Evolutionary conservation across 2,797 vertebrate genomes (phyloP).

Genomic region (Acanthiza pusilla): DNA sequence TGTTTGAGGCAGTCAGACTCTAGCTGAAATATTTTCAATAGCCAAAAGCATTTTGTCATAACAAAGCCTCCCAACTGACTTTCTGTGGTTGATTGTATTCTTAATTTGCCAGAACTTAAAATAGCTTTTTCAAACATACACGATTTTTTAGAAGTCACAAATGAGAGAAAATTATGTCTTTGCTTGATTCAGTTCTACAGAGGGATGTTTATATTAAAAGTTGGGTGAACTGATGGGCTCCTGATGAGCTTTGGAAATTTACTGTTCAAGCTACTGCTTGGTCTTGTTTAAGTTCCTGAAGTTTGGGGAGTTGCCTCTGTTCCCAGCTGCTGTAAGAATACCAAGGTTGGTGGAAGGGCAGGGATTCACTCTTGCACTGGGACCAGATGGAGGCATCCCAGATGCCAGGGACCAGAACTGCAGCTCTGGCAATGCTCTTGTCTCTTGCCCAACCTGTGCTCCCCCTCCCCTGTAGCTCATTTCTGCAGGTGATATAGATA

Average conservation of each 20-base stretch:
- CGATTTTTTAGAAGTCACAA: background rate
- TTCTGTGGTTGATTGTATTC: background rate
- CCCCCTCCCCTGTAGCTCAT: background rate
- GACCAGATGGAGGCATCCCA: background rate
- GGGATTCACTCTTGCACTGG: background rate
- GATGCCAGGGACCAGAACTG: background rate
- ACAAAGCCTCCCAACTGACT: background rate
- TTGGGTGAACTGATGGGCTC: background rate
- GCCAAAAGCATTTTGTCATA: background rate
- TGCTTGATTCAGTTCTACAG: background rate
- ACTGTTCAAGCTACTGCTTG: background rate
- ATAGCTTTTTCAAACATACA: background rate
- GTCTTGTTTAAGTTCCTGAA: background rate
- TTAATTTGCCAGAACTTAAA: background rate
- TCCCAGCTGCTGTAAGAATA: background rate
- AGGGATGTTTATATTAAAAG: background rate
- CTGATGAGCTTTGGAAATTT: background rate
- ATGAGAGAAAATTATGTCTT: background rate
- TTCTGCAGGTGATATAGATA: background rate
- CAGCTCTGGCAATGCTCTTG: background rate
- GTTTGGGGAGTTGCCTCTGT: background rate
- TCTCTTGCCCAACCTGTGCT: rapidly evolving
- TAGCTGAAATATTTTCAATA: background rate
- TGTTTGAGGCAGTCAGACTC: background rate
- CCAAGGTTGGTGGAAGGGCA: background rate